Base-by-base conservation (phyloP, 2,113 vertebrate species). In the Merops nubicus region DNA sequence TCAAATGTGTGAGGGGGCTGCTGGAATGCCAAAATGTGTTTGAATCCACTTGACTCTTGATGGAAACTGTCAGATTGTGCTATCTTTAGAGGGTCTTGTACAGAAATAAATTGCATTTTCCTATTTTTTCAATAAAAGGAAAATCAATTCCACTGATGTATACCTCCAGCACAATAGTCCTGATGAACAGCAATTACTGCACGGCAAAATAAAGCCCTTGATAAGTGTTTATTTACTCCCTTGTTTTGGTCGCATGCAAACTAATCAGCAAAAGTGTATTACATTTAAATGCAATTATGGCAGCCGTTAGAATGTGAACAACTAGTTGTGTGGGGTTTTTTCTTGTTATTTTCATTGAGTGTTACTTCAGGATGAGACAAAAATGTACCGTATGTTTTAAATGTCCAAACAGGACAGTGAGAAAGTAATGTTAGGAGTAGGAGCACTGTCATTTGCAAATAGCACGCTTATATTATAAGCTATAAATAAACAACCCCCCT, bases 1-100 rank as follows among this genome's bases (percentile, higher is more conserved):
- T 96, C 96, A 83, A 90, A 59, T 33, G 85, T 96, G 96, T 96
- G 97, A 97, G 95, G 91, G 96, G 95, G 96, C 54, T 93, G 79
- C 74, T 91, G 86, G 91, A 94, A 97, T 94, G 91, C 96, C 14
- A 1, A 89, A 92, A 89, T 77, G 59, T 78, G 70, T 45, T 82
- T 83, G 89, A 64, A 81, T 88, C 62, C 45, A 31, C 78, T 94
- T 78, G 75, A 51, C 17, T 78, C 68, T 91, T 43, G 59, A 36
- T 11, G 31, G 83, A 84, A 93, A 62, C 43, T 76, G 76, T 88
- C 34, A 19, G 56, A 51, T 53, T 45, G 26, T 23, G 25, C 86
- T 94, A 83, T 90, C 81, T 97, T 85, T 75, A 78, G 69, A 69
- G 64, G 34, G 19, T 64, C 43, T 76, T 60, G 62, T 81, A 48